Conservation (phyloP, 2,888 invertebrate species). For the Oxytorus armatus region DNA sequence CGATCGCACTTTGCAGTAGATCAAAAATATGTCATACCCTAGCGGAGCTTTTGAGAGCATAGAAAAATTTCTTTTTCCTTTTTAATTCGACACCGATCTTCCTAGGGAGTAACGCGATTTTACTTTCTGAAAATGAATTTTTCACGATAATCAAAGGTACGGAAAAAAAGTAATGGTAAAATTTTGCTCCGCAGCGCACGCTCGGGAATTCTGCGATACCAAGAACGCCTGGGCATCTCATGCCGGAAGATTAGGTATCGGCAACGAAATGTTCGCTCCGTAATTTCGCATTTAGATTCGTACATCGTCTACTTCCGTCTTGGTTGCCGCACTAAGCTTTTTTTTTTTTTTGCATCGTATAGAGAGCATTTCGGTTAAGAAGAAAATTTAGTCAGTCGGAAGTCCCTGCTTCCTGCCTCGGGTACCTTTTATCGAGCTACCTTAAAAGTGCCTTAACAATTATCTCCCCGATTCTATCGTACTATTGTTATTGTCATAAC, state of each 20-base stretch:
- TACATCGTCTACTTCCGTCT: constrained; percentile 20
- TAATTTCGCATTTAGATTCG: constrained; percentile 55
- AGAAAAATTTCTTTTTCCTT: too few relatives aligned
- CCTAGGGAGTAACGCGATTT: too few relatives aligned
- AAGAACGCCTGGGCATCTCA: constrained; percentile 61
- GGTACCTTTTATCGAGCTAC: constrained; percentile 70
- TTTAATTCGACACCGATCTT: too few relatives aligned
- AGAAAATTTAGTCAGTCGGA: constrained; percentile 7
- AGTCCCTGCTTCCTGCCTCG: constrained; percentile 48
- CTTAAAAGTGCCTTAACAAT: constrained; percentile 76
- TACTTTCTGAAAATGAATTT: too few relatives aligned
- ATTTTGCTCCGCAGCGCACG: neutral
- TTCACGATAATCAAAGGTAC: too few relatives aligned
- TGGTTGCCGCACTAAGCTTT: constrained; percentile 19
- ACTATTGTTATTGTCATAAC: constrained; percentile 27
- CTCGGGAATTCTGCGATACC: constrained; percentile 75
- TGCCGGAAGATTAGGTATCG: constrained; percentile 44
- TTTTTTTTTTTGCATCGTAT: constrained; percentile 44
- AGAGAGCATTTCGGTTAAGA: constrained; percentile 57
- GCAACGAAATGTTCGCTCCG: constrained; percentile 32
- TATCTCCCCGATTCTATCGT: constrained; percentile 65
- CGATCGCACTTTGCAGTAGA: constrained; percentile 32
- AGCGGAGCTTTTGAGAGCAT: neutral
- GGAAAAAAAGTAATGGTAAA: too few relatives aligned
- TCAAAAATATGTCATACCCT: constrained; percentile 71